phyloP scores from a whole-genome alignment of 2,113 vertebrate genomes.

The Gnathonemus echidnorhynchus region DNA sequence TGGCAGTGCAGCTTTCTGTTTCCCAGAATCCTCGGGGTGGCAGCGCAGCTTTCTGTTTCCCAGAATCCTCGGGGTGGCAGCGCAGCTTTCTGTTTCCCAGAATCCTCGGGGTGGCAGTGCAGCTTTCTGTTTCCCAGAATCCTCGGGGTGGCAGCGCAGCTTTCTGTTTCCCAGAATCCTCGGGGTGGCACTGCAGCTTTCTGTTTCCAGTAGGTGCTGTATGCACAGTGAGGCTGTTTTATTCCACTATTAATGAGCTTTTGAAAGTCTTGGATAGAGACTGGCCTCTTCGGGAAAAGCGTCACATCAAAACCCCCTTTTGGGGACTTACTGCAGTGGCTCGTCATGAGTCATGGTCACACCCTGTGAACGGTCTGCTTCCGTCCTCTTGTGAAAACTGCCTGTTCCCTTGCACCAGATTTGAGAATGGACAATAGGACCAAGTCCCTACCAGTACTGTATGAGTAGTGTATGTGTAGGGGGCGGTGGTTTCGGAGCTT shows the following conservation, averaged over 20 bases:
- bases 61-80: too few relatives aligned
- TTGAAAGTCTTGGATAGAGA: neutral
- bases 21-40: neutral
- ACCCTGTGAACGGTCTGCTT: neutral
- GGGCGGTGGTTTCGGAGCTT: neutral
- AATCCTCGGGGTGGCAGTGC: neutral
- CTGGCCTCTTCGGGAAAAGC: neutral
- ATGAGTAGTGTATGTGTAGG: neutral
- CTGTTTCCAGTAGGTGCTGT: neutral
- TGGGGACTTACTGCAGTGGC: neutral
- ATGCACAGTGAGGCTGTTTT: neutral
- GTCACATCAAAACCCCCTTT: neutral
- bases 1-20: too few relatives aligned
- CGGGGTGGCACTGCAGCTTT: neutral
- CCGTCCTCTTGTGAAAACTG: neutral
- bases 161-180: neutral
- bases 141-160: too few relatives aligned
- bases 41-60: neutral
- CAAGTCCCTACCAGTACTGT: neutral
- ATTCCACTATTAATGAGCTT: neutral
- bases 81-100: too few relatives aligned
- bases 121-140: neutral
- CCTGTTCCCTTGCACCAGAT: neutral
- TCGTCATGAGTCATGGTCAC: neutral
- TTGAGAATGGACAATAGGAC: neutral